These are phyloP conservation scores for Tetramorium alpestre DNA, from an alignment of 1,140 invertebrate genomes.

Conservation along the genomic window DNA sequence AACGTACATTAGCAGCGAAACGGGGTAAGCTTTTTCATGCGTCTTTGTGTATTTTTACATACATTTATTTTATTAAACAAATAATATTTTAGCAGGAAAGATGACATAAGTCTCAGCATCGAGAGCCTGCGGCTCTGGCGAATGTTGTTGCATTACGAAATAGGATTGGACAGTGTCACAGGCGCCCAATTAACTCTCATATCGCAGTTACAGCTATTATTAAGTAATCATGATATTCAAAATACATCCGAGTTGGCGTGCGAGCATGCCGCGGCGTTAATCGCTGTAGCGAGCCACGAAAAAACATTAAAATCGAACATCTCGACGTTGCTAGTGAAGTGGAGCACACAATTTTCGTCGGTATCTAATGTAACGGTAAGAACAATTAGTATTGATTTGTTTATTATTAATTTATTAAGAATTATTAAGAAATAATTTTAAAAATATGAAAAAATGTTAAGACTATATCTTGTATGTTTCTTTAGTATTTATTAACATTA, in stretches of 20 bases:
- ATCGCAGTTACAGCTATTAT: conserved; percentile 78
- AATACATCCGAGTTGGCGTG: conserved; percentile 77
- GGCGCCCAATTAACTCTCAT: conserved; percentile 75
- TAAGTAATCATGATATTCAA: conserved; percentile 78
- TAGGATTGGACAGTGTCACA: conserved; percentile 76
- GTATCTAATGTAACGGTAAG: conserved; percentile 78
- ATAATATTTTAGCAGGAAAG: conserved; percentile 66
- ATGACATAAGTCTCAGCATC: conserved; percentile 75
- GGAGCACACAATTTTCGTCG: conserved; percentile 79
- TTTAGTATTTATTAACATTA: conserved; percentile 22
- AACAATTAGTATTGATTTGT: conserved; percentile 11
- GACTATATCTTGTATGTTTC: neutral
- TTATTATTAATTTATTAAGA: neutral
- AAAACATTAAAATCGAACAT: conserved; percentile 71
- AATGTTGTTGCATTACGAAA: conserved; percentile 74
- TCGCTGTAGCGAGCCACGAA: conserved; percentile 75
- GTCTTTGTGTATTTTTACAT: conserved; percentile 1
- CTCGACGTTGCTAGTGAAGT: conserved; percentile 77
- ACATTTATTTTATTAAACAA: conserved; percentile 22
- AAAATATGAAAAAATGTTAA: conserved; percentile 26
- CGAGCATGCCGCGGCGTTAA: conserved; percentile 79
- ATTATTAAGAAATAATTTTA: neutral
- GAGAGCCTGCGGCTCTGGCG: conserved; percentile 82
- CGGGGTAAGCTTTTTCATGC: conserved; percentile 71
- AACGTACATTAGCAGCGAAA: conserved; percentile 77